phyloP scores from a whole-genome alignment of 2,888 invertebrate species.

The Octodonta nipae region DNA sequence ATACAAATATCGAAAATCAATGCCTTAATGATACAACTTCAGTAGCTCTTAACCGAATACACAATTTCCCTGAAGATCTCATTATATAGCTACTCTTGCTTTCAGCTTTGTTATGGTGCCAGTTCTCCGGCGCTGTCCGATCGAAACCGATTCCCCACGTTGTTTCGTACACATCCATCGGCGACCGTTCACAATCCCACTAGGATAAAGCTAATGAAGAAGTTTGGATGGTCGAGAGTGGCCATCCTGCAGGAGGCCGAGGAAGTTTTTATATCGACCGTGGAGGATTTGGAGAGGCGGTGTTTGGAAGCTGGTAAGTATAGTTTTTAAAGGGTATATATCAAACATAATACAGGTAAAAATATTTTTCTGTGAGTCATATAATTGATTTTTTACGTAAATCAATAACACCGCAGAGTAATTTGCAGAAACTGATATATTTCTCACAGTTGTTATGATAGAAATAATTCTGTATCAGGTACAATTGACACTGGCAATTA shows the following conservation, averaged over 20 bases:
- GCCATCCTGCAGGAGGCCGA: slow-evolving; percentile 97
- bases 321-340: no score
- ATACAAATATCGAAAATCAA: no score
- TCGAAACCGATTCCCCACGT: slow-evolving; percentile 89
- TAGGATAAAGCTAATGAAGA: slow-evolving; percentile 88
- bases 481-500: no score
- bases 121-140: slow-evolving; percentile 97
- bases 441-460: no score
- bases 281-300: slow-evolving; percentile 89
- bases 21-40: no score
- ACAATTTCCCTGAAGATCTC: slow-evolving; percentile 20
- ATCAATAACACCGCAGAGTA: no score
- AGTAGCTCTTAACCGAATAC: slow-evolving; percentile 4
- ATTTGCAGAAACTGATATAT: no score
- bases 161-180: slow-evolving; percentile 97
- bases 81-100: no score
- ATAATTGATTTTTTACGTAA: no score
- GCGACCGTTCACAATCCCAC: slow-evolving; percentile 98
- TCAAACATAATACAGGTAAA: no score
- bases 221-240: slow-evolving; percentile 93
- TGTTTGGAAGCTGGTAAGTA: slow-evolving; percentile 67
- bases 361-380: no score
- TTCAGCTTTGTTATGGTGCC: slow-evolving; percentile 97
- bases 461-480: no score
- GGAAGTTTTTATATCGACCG: slow-evolving; percentile 80